phyloP scores from a whole-genome alignment of 1,140 invertebrate genomes.

The Cotesia vestalis region DNA sequence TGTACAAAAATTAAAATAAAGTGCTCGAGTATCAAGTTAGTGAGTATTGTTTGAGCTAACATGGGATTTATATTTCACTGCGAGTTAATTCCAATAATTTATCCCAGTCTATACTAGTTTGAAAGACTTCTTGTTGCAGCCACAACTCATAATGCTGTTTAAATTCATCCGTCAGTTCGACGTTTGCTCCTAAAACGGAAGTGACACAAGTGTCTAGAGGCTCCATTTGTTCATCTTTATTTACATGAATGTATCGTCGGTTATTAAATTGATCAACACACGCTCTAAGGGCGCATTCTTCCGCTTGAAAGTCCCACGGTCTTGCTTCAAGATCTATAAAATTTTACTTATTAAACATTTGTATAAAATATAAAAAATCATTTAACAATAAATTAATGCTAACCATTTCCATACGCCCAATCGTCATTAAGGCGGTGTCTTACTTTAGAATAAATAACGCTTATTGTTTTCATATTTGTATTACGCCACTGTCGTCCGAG shows the following conservation, averaged over 20 bases:
- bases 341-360: constrained; percentile 12
- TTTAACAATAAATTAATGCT: constrained; percentile 28
- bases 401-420: constrained; percentile 98
- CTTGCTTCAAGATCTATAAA: constrained; percentile 89
- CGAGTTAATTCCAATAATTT: constrained; percentile 60
- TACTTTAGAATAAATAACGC: constrained; percentile 98
- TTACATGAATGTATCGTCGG: constrained; percentile 78
- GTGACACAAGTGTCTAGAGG: constrained; percentile 87
- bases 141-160: constrained; percentile 96
- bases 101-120: constrained; percentile 83
- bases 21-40: not conserved
- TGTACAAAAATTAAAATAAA: constrained; percentile 2
- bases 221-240: constrained; percentile 75
- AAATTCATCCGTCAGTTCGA: constrained; percentile 93
- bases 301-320: constrained; percentile 98
- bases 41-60: not conserved
- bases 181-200: constrained; percentile 79
- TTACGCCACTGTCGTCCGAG: constrained; percentile 98
- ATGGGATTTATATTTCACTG: constrained; percentile 51
- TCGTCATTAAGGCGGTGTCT: constrained; percentile 96
- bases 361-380: not conserved
- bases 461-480: constrained; percentile 99
- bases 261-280: constrained; percentile 96
- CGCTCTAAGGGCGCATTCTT: constrained; percentile 92
- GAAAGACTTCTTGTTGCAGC: constrained; percentile 96